These are phyloP conservation scores for Myiotriccus ornatus DNA, from an alignment of 2,797 vertebrate genomes.

Conservation along the genomic window DNA sequence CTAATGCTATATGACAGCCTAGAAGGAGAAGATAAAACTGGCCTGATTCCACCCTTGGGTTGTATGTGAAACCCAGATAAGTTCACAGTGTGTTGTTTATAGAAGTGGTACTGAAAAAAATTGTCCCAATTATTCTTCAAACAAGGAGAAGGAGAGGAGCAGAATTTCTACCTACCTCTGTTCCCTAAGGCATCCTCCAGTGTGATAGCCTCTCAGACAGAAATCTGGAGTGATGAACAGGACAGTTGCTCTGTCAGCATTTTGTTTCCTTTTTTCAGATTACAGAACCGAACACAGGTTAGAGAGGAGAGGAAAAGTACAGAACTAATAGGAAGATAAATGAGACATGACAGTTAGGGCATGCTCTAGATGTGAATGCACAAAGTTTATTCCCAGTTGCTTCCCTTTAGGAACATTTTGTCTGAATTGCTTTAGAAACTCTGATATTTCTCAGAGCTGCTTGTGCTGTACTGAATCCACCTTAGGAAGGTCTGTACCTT, in stretches of 20 bases:
- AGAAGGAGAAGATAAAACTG: not conserved
- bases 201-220: not conserved
- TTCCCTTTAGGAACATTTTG: not conserved
- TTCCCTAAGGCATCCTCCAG: not conserved
- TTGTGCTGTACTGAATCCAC: not conserved
- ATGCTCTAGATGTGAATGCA: not conserved
- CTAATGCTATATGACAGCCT: not conserved
- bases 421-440: not conserved
- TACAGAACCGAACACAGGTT: not conserved
- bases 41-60: not conserved
- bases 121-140: not conserved
- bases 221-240: not conserved
- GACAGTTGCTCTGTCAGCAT: not conserved
- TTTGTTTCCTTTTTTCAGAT: not conserved
- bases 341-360: not conserved
- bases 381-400: not conserved
- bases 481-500: not conserved
- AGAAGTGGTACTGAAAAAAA: not conserved
- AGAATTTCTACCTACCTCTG: not conserved
- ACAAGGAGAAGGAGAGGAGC: not conserved
- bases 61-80: not conserved
- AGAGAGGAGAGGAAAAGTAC: not conserved
- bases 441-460: not conserved
- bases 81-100: not conserved
- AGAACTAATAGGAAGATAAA: not conserved